Percentiles rank a stretch among this genome's conserved stretches.
phyloP scores from a whole-genome alignment of 2,113 vertebrate species.

The Brachirus orientalis region DNA sequence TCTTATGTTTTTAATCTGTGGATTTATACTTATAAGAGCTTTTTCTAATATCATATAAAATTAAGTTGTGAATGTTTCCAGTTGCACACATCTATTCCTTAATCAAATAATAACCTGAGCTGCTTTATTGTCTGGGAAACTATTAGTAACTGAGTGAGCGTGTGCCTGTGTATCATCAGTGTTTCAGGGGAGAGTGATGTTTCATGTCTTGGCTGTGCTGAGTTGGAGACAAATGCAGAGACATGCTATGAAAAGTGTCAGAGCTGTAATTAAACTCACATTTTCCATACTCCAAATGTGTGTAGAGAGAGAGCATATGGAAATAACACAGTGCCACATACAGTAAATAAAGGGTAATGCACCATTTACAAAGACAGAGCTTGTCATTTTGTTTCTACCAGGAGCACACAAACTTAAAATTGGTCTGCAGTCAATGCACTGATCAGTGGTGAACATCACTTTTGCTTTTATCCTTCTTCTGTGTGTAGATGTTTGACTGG shows the following conservation, averaged over 20 bases:
- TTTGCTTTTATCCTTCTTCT: slow-evolving; percentile 12
- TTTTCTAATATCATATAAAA: background rate
- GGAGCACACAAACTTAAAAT: background rate
- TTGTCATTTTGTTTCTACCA: too few relatives aligned
- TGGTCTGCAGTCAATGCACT: too few relatives aligned
- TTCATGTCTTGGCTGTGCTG: background rate
- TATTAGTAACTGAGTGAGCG: background rate
- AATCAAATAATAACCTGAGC: background rate
- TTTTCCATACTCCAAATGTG: slow-evolving; percentile 22
- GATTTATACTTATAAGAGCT: background rate
- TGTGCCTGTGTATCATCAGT: slow-evolving; percentile 1
- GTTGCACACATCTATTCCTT: background rate
- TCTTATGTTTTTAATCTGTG: background rate
- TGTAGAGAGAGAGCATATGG: background rate
- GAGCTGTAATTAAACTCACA: slow-evolving; percentile 29
- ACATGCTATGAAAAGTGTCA: slow-evolving; percentile 28
- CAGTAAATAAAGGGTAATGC: too few relatives aligned
- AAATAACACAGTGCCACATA: too few relatives aligned
- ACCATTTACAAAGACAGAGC: background rate
- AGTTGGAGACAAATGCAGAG: slow-evolving; percentile 27
- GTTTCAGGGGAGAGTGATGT: too few relatives aligned
- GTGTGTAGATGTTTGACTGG: slow-evolving; percentile 97
- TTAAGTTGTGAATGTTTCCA: background rate
- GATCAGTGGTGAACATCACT: slow-evolving; percentile 13
- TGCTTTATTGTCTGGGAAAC: background rate